These are phyloP conservation scores for Syngnathus typhle DNA, from an alignment of 2,113 vertebrate species.

Conservation along the genomic window DNA sequence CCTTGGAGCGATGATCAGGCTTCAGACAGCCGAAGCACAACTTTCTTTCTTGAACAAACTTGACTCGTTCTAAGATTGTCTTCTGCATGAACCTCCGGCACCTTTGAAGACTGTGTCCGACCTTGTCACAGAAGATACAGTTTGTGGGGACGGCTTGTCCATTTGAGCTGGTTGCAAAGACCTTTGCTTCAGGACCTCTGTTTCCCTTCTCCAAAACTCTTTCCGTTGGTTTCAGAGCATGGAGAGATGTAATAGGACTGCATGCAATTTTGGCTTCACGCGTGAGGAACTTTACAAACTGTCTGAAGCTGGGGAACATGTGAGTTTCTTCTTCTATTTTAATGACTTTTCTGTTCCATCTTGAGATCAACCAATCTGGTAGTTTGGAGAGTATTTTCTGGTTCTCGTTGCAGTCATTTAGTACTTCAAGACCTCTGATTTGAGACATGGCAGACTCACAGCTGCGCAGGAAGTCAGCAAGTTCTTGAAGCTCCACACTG, in stretches of 20 bases:
- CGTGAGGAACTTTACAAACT: not conserved
- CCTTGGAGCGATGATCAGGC: not conserved
- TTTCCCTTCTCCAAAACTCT: not conserved
- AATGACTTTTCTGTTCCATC: not conserved
- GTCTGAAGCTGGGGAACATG: not conserved
- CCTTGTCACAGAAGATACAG: too few species aligned
- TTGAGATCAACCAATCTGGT: not conserved
- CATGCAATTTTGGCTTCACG: not conserved
- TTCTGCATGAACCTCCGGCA: not conserved
- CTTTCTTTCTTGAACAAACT: not conserved
- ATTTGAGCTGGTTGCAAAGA: not conserved
- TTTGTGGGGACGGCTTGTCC: not conserved
- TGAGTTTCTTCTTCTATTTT: not conserved
- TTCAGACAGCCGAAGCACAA: not conserved
- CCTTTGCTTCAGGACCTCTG: not conserved
- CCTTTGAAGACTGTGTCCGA: not conserved
- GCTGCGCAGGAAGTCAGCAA: not conserved
- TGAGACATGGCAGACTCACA: not conserved
- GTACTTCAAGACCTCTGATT: not conserved
- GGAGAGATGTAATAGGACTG: not conserved
- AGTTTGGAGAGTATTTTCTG: not conserved
- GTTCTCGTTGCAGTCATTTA: not conserved
- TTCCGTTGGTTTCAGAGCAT: not conserved
- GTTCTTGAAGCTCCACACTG: not conserved
- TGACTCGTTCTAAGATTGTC: not conserved